phyloP scores from a whole-genome alignment of 2,113 vertebrate genomes.

The Brachyhypopomus occidentalis region DNA sequence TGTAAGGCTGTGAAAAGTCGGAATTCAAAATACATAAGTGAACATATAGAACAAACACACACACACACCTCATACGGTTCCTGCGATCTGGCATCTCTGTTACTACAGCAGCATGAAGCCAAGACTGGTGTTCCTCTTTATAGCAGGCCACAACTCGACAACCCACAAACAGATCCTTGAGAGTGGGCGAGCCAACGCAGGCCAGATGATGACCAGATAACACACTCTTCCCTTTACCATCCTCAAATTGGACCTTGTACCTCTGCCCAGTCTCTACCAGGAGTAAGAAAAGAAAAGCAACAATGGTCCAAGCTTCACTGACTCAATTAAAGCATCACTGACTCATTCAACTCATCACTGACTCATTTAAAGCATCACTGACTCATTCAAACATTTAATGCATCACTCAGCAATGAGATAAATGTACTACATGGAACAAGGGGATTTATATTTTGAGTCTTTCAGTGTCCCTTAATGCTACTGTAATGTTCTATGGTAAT shows the following conservation, averaged over 20 bases:
- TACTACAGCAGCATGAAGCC: slow-evolving; percentile 81
- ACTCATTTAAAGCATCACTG: too few relatives aligned
- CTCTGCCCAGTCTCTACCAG: slow-evolving; percentile 73
- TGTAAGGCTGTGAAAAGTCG: not conserved
- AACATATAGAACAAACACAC: too few relatives aligned
- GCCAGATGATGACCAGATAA: slow-evolving; percentile 90
- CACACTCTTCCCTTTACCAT: slow-evolving; percentile 81
- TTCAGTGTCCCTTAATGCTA: not conserved
- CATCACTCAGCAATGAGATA: too few relatives aligned
- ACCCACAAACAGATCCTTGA: slow-evolving; percentile 79
- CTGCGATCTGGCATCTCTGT: slow-evolving; percentile 84
- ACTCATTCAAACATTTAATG: too few relatives aligned
- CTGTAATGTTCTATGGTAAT: too few relatives aligned
- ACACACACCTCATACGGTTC: slow-evolving; percentile 84
- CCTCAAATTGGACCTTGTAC: slow-evolving; percentile 86
- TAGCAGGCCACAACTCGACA: slow-evolving; percentile 83
- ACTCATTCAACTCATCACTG: too few relatives aligned
- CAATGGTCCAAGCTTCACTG: not conserved
- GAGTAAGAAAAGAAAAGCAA: not conserved
- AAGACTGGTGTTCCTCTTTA: slow-evolving; percentile 75
- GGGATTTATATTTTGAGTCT: not conserved
- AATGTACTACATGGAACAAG: too few relatives aligned
- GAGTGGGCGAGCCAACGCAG: slow-evolving; percentile 69
- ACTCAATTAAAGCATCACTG: not conserved
- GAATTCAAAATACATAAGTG: not conserved